Evolutionary conservation across 2,888 invertebrate species (phyloP).

Genomic region (Xiphydria camelus): DNA sequence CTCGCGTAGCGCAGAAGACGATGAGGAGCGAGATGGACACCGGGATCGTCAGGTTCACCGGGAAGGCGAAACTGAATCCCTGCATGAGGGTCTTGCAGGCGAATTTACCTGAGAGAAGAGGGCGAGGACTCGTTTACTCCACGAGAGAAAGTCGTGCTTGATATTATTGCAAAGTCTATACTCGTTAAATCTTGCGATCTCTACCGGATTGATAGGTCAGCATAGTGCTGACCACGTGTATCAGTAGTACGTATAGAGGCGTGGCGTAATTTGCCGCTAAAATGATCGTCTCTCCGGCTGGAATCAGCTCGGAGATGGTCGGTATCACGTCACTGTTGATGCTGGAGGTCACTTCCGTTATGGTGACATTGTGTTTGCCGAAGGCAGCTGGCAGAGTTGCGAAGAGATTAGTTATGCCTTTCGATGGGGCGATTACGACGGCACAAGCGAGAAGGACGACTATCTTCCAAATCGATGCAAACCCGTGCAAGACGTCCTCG

Average conservation of each 20-base stretch:
- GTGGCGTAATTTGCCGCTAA: constrained; percentile 54
- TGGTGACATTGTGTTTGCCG: constrained; percentile 35
- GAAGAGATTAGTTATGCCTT: constrained; percentile 33
- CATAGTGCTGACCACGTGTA: constrained; percentile 71
- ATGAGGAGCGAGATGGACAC: constrained; percentile 72
- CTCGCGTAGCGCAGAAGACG: constrained; percentile 68
- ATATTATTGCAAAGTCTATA: background rate
- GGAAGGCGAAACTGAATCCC: constrained; percentile 82
- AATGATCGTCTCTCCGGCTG: constrained; percentile 50
- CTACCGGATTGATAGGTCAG: constrained; percentile 66
- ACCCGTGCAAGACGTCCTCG: constrained; percentile 74
- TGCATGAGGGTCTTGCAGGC: constrained; percentile 90
- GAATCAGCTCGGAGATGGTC: constrained; percentile 54
- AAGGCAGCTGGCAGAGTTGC: too few relatives aligned
- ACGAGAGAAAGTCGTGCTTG: too few relatives aligned
- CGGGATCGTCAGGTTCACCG: constrained; percentile 77
- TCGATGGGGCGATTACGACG: constrained; percentile 61
- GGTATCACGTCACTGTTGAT: constrained; percentile 46
- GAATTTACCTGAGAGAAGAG: constrained; percentile 66
- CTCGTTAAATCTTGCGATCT: background rate
- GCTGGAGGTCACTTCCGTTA: constrained; percentile 28
- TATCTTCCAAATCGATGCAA: constrained; percentile 78
- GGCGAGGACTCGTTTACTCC: too few relatives aligned
- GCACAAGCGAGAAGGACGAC: constrained; percentile 70
- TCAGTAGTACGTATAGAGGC: constrained; percentile 65